Conservation (phyloP, 2,888 invertebrate genomes). For the Pollenia amentaria region DNA sequence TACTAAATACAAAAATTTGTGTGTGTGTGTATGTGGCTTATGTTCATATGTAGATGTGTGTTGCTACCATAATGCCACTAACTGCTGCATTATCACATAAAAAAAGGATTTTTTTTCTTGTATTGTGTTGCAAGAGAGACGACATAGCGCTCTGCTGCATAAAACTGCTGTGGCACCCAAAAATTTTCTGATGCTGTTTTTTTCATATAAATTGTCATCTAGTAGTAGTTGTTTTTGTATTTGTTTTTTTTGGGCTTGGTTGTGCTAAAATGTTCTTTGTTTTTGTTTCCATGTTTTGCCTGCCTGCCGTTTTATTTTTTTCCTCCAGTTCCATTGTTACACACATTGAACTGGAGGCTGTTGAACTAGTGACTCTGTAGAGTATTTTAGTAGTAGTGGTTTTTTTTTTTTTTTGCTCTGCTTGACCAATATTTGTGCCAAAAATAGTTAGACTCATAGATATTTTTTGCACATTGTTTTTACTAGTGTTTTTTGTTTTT, state of each 20-base stretch:
- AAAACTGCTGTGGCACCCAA: slow-evolving; percentile 46
- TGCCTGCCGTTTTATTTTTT: slow-evolving; percentile 9
- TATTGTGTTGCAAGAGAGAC: slow-evolving; percentile 19
- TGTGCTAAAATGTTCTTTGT: slow-evolving; percentile 46
- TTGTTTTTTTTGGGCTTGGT: slow-evolving; percentile 53
- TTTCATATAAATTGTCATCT: slow-evolving; percentile 54
- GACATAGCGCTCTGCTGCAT: slow-evolving; percentile 45
- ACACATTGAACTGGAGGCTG: slow-evolving; percentile 64
- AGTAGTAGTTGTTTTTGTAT: slow-evolving; percentile 11
- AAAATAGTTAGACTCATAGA: slow-evolving; percentile 48
- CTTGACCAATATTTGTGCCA: slow-evolving; percentile 67
- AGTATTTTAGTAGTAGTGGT: slow-evolving; percentile 49
- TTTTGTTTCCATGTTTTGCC: slow-evolving; percentile 52
- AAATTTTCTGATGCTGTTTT: slow-evolving; percentile 32
- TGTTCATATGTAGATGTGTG: not conserved
- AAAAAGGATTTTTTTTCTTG: slow-evolving; percentile 10
- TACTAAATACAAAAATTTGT: not conserved
- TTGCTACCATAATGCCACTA: slow-evolving; percentile 52
- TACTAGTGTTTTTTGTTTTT: not conserved
- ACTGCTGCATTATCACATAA: slow-evolving; percentile 49
- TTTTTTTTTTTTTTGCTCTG: slow-evolving; percentile 35
- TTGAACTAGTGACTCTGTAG: slow-evolving; percentile 68
- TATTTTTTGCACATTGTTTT: slow-evolving; percentile 34
- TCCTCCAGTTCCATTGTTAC: slow-evolving; percentile 36
- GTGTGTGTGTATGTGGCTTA: not conserved